Conservation (phyloP, 1,140 invertebrate species). For the Grapholita molesta region DNA sequence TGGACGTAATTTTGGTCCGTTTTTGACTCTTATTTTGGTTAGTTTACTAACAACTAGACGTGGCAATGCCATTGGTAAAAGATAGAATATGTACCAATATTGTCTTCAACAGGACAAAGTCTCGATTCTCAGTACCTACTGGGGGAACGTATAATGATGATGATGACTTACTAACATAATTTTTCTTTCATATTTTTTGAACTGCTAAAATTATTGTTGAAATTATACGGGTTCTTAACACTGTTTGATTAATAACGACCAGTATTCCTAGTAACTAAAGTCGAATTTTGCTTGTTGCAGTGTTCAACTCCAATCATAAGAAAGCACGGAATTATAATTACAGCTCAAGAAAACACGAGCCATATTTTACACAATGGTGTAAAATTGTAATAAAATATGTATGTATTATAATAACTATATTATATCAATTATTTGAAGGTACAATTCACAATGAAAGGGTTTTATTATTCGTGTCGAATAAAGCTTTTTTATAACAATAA, state of each 20-base stretch:
- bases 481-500: not conserved
- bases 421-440: not conserved
- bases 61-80: too few species aligned
- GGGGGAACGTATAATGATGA: too few species aligned
- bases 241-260: not conserved
- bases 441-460: not conserved
- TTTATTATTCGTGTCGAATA: too few species aligned
- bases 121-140: too few species aligned
- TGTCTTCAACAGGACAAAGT: too few species aligned
- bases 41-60: too few species aligned
- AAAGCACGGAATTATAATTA: conserved; percentile 8
- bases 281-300: not conserved
- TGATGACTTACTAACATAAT: too few species aligned
- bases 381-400: too few species aligned
- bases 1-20: not conserved
- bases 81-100: too few species aligned
- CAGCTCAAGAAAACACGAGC: not conserved
- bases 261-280: not conserved
- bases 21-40: conserved; percentile 13
- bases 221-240: not conserved
- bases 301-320: not conserved
- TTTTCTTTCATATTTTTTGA: too few species aligned
- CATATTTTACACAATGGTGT: not conserved
- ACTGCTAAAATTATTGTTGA: too few species aligned
- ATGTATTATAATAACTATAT: not conserved